These are phyloP conservation scores for Falco columbarius DNA, from an alignment of 2,797 vertebrate species.

Conservation along the genomic window DNA sequence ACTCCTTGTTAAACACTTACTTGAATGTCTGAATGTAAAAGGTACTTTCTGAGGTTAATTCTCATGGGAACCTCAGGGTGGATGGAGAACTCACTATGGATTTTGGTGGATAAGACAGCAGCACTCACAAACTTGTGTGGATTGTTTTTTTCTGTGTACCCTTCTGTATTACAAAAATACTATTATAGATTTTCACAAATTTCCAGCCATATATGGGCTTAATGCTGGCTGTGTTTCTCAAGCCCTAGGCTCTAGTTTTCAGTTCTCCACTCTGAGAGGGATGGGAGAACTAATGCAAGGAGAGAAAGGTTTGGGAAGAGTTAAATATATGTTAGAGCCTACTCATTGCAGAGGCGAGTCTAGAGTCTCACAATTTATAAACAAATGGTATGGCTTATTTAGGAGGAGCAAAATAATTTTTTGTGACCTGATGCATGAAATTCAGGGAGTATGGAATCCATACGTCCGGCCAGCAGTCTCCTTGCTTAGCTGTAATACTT, in stretches of 20 bases:
- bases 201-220: neutral
- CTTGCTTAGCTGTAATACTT: rapidly evolving
- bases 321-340: neutral
- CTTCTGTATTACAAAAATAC: neutral
- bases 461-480: rapidly evolving
- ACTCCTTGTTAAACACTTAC: neutral
- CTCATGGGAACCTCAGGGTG: neutral
- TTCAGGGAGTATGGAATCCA: neutral
- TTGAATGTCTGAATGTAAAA: neutral
- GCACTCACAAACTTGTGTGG: neutral
- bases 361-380: neutral
- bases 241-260: neutral
- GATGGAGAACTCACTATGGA: neutral
- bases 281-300: neutral
- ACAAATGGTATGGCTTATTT: neutral
- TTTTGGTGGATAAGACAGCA: neutral
- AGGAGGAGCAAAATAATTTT: neutral
- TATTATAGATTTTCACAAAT: neutral
- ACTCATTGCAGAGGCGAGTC: neutral
- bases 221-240: neutral
- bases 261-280: neutral
- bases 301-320: neutral
- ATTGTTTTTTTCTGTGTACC: neutral
- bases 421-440: neutral
- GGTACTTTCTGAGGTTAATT: neutral